Evolutionary conservation across 2,113 vertebrate genomes (phyloP).

Genomic region (Alouatta palliata): DNA sequence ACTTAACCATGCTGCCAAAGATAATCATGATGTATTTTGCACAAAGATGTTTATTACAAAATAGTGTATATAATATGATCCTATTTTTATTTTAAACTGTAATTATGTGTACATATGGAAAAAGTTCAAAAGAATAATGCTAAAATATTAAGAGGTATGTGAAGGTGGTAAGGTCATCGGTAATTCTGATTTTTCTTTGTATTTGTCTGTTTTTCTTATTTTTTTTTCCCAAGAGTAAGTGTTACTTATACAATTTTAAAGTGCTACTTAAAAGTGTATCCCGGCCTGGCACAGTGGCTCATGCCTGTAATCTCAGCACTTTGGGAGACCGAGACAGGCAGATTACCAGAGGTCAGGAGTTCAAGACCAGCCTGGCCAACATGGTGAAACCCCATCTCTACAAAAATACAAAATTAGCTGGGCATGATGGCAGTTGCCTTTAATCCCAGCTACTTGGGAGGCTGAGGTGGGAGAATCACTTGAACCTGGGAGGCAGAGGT

Average conservation of each 20-base stretch:
- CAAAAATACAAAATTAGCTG: too few relatives aligned
- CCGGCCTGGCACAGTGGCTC: background rate
- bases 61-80: background rate
- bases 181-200: constrained; percentile 33
- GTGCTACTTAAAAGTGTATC: constrained; percentile 17
- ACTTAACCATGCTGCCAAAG: background rate
- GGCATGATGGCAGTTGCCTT: too few relatives aligned
- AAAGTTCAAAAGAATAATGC: background rate
- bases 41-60: background rate
- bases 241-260: constrained; percentile 21
- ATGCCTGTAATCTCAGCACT: too few relatives aligned
- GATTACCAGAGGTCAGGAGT: too few relatives aligned
- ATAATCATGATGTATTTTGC: background rate
- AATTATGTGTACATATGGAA: background rate
- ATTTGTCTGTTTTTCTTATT: constrained; percentile 16
- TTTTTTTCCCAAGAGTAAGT: background rate
- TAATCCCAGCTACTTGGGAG: too few relatives aligned
- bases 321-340: too few relatives aligned
- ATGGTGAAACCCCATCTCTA: too few relatives aligned
- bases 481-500: too few relatives aligned
- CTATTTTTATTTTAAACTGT: constrained; percentile 44
- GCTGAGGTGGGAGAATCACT: too few relatives aligned
- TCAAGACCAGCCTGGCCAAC: too few relatives aligned
- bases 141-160: constrained; percentile 26
- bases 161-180: background rate